phyloP scores from a whole-genome alignment of 1,140 invertebrate genomes.

The Hycleus phaleratus region DNA sequence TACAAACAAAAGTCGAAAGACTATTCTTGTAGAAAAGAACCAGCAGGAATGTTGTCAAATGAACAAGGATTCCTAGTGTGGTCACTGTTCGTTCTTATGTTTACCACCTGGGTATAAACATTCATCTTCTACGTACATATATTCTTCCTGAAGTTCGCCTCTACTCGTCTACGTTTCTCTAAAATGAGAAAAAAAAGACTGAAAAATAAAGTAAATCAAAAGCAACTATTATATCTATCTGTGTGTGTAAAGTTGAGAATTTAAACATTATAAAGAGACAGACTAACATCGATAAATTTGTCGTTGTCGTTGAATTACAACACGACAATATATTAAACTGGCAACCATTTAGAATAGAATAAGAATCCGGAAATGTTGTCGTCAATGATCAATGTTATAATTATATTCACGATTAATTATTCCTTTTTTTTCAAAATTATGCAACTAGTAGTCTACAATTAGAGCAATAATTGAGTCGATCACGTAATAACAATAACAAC shows the following conservation, averaged over 20 bases:
- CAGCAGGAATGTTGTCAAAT: slow-evolving; percentile 5
- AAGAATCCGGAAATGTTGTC: slow-evolving; percentile 23
- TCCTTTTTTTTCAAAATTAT: background rate
- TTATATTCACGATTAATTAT: no score
- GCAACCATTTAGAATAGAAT: slow-evolving; percentile 15
- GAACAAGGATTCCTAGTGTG: slow-evolving; percentile 12
- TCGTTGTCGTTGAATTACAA: slow-evolving; percentile 22
- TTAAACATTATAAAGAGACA: no score
- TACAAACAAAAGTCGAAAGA: background rate
- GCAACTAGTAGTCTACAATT: slow-evolving; percentile 11
- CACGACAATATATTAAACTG: slow-evolving; percentile 29
- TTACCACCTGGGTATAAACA: slow-evolving; percentile 25
- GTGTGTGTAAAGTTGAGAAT: background rate
- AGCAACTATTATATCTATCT: background rate
- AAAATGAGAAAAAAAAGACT: background rate
- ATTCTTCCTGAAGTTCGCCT: slow-evolving; percentile 19
- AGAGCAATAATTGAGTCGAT: slow-evolving; percentile 10
- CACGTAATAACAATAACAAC: slow-evolving; percentile 3
- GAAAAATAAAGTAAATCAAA: background rate
- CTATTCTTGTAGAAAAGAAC: background rate
- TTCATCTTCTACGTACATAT: slow-evolving; percentile 16
- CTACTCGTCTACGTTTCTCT: background rate
- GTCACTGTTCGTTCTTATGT: slow-evolving; percentile 13
- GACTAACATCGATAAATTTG: slow-evolving; percentile 26
- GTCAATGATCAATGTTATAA: no score